phyloP scores from a whole-genome alignment of 2,797 vertebrate genomes.

The Peromyscus attwateri region DNA sequence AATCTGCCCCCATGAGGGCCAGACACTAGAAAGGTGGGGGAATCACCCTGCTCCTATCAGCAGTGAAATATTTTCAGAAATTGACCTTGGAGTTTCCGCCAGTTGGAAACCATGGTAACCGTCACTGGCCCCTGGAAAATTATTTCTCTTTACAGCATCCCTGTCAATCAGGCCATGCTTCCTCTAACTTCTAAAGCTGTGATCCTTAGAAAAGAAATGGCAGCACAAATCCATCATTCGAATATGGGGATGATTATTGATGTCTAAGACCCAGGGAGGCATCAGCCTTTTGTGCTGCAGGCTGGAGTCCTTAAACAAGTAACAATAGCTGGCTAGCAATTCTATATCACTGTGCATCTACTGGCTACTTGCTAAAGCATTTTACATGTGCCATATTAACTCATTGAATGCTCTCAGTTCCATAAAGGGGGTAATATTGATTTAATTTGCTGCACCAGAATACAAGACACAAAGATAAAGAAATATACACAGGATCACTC shows the following conservation, averaged over 20 bases:
- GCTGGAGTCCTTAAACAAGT: background rate
- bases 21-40: conserved; percentile 48
- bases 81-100: conserved; percentile 86
- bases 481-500: background rate
- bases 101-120: conserved; percentile 88
- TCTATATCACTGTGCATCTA: background rate
- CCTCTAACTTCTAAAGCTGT: conserved; percentile 46
- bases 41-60: conserved; percentile 35
- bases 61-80: conserved; percentile 81
- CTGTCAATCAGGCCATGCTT: conserved; percentile 68
- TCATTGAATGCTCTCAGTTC: conserved; percentile 27
- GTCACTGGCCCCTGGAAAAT: conserved; percentile 84
- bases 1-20: background rate
- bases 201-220: conserved; percentile 21
- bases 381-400: background rate
- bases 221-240: background rate
- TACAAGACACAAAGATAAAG: background rate
- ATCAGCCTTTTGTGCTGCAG: background rate
- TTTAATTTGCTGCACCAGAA: conserved; percentile 23
- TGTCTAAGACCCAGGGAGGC: background rate
- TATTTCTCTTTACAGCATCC: conserved; percentile 80
- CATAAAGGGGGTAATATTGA: background rate
- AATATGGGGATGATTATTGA: background rate
- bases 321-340: background rate
- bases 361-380: background rate